Evolutionary conservation across 2,113 vertebrate species (phyloP).

Genomic region (Notarius quadriscutis): DNA sequence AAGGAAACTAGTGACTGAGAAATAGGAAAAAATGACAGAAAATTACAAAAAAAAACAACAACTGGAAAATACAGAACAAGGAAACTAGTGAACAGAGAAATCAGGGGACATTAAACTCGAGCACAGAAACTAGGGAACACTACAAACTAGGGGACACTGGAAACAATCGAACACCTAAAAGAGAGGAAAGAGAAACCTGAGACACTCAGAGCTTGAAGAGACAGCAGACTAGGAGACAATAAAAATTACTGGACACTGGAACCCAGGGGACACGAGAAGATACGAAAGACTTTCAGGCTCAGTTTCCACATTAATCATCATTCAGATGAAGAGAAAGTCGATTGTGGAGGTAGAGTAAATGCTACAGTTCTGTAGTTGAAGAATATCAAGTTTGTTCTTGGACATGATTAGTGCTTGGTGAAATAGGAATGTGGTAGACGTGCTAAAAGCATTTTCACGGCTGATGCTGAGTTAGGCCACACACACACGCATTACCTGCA

Average conservation of each 20-base stretch:
- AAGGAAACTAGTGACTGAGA: neutral
- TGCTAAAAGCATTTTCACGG: slow-evolving; percentile 24
- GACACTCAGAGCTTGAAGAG: neutral
- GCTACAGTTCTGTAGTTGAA: neutral
- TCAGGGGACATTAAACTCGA: neutral
- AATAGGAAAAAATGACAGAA: neutral
- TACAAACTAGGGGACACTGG: too few relatives aligned
- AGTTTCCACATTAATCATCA: neutral
- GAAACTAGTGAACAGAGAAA: neutral
- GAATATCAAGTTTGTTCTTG: slow-evolving; percentile 3
- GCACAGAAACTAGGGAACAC: neutral
- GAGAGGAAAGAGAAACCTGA: too few relatives aligned
- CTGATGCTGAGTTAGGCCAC: slow-evolving; percentile 23
- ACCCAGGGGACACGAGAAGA: neutral
- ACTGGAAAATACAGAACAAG: neutral
- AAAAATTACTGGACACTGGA: neutral
- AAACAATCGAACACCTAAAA: neutral
- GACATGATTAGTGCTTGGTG: slow-evolving; percentile 16
- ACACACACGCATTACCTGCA: neutral
- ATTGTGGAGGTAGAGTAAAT: neutral
- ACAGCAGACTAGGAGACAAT: neutral
- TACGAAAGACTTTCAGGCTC: neutral
- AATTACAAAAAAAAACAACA: too few relatives aligned
- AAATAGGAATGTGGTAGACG: slow-evolving; percentile 8
- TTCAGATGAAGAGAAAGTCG: neutral